Percentiles rank a stretch among this genome's conserved stretches.
Evolutionary conservation across 2,113 vertebrate species (phyloP).

Genomic region (Lepus europaeus): DNA sequence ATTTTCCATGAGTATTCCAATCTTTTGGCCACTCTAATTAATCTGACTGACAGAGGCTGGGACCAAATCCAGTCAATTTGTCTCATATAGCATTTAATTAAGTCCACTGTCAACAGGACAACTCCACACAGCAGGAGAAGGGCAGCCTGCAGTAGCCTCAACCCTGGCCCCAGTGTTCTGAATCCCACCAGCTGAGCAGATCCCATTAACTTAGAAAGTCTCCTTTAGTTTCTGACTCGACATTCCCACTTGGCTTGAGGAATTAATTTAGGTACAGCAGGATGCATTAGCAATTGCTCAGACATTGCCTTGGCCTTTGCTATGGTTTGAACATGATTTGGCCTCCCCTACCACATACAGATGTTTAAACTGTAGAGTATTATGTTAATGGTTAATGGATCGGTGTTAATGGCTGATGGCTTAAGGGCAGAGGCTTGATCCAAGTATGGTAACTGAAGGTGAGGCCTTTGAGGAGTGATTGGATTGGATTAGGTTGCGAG

Average conservation of each 20-base stretch:
- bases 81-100: constrained; percentile 20
- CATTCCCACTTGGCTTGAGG: background rate
- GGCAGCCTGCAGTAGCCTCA: background rate
- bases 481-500: no score
- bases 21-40: constrained; percentile 3
- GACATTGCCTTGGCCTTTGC: background rate
- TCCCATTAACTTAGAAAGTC: background rate
- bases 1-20: background rate
- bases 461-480: no score
- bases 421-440: no score
- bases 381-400: no score
- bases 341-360: no score
- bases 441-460: no score
- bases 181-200: background rate
- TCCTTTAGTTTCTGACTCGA: constrained; percentile 24
- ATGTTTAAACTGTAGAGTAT: no score
- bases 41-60: background rate
- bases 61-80: background rate
- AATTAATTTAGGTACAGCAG: constrained; percentile 5
- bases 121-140: background rate
- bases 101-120: background rate
- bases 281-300: background rate
- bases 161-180: background rate
- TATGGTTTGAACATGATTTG: no score
- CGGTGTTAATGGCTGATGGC: no score